phyloP scores from a whole-genome alignment of 2,113 vertebrate species.

The Carettochelys insculpta region DNA sequence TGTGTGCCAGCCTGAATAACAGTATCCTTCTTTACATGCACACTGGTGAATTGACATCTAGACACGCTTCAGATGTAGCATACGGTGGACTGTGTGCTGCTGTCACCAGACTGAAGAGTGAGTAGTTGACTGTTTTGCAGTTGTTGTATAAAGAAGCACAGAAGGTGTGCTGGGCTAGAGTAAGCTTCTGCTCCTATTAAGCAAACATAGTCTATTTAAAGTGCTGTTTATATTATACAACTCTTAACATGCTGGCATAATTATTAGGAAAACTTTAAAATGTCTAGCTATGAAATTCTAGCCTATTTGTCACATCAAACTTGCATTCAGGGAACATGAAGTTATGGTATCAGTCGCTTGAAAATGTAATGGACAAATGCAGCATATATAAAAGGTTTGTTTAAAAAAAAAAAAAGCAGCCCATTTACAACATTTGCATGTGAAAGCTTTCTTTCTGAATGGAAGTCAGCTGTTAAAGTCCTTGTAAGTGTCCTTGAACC shows the following conservation, averaged over 20 bases:
- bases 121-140: neutral
- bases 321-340: neutral
- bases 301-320: neutral
- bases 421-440: fast-evolving
- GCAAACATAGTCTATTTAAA: neutral
- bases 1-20: neutral
- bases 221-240: fast-evolving
- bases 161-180: neutral
- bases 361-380: neutral
- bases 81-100: neutral
- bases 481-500: neutral
- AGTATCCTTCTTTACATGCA: fast-evolving
- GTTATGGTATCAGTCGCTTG: fast-evolving
- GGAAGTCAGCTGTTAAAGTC: neutral
- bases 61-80: neutral
- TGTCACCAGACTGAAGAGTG: neutral
- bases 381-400: neutral
- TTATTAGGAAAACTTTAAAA: neutral
- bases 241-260: fast-evolving
- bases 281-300: neutral
- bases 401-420: neutral
- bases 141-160: neutral
- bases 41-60: neutral
- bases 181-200: neutral
- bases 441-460: neutral